Conservation (phyloP, 1,140 invertebrate genomes). For the Chrysomallon squamiferum region DNA sequence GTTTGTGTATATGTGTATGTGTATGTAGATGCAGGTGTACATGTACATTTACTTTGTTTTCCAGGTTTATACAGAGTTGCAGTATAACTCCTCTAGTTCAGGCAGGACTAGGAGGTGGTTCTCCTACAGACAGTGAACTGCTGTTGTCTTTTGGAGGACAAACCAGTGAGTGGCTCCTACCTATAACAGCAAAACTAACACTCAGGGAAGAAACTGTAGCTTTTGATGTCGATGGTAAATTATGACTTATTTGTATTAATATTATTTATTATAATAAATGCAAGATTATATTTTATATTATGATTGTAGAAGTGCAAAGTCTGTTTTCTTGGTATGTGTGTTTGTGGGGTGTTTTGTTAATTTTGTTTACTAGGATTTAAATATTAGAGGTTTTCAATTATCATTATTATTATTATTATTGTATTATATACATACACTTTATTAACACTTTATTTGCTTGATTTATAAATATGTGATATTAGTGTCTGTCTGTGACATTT, state of each 20-base stretch:
- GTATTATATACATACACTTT: no score
- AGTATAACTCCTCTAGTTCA: conserved; percentile 22
- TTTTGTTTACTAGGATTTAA: neutral
- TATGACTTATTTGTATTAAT: neutral
- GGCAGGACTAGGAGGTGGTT: conserved; percentile 14
- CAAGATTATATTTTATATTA: neutral
- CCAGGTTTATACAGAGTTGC: conserved; percentile 28
- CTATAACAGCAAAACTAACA: conserved; percentile 14
- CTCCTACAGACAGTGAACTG: neutral
- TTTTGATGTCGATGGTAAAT: conserved; percentile 21
- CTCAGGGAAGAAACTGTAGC: conserved; percentile 1
- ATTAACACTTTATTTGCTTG: no score
- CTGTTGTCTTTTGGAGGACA: neutral
- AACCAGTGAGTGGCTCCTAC: conserved; percentile 16
- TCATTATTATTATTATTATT: neutral
- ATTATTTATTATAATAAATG: neutral
- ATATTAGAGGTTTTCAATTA: neutral
- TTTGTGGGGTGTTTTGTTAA: no score
- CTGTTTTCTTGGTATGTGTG: no score
- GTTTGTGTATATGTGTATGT: neutral
- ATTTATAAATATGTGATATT: no score
- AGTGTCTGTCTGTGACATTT: no score
- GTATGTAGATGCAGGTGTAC: neutral
- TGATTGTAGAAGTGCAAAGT: no score
- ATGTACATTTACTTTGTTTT: neutral